phyloP scores from a whole-genome alignment of 23 tunicate genomes.

The Phallusia fumigata region DNA sequence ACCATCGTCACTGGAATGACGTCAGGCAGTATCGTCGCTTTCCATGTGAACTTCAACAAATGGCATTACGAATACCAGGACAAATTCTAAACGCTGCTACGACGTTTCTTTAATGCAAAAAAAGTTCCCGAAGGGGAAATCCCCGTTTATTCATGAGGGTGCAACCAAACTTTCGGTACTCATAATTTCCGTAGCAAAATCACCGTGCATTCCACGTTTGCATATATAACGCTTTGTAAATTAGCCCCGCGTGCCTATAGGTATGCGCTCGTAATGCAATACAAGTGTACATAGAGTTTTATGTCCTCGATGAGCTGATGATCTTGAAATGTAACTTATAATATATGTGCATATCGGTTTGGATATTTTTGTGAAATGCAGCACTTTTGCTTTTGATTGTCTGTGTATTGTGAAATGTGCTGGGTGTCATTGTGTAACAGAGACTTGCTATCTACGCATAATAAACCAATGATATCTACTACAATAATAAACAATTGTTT shows the following conservation, averaged over 20 bases:
- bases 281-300: neutral
- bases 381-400: neutral
- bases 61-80: constrained; percentile 92
- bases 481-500: neutral
- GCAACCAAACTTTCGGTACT: constrained; percentile 10
- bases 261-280: neutral
- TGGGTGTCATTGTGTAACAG: constrained; percentile 15
- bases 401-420: neutral
- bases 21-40: constrained; percentile 92
- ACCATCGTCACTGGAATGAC: constrained; percentile 89
- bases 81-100: constrained; percentile 14
- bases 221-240: neutral
- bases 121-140: neutral
- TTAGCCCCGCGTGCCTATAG: neutral
- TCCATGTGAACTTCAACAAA: constrained; percentile 91
- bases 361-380: neutral
- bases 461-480: constrained; percentile 2
- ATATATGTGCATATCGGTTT: neutral
- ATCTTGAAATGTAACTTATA: neutral
- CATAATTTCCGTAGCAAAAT: neutral
- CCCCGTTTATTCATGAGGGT: neutral
- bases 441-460: neutral
- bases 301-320: neutral
- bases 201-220: neutral
- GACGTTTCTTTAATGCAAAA: too few species aligned